A percentile compares a stretch with the other conserved stretches of the same genome.
Evolutionary conservation across 2,888 invertebrate genomes (phyloP).

Genomic region (Parelbella ahira): DNA sequence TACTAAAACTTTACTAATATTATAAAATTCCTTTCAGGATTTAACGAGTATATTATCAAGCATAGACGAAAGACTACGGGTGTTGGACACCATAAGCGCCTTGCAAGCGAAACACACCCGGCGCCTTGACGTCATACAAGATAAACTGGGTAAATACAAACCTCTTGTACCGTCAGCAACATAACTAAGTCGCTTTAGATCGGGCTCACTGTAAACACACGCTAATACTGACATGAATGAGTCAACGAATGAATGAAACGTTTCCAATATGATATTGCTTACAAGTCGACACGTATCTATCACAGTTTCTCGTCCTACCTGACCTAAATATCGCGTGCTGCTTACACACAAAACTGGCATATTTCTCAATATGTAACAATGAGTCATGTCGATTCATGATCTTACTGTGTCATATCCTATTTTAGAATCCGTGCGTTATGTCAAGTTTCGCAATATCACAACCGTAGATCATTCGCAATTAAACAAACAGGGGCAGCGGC

Average conservation of each 20-base stretch:
- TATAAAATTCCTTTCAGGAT: too few species aligned
- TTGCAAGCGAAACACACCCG: constrained; percentile 65
- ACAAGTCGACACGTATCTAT: constrained; percentile 21
- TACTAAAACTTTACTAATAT: too few species aligned
- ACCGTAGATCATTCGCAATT: constrained; percentile 53
- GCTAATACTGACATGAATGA: constrained; percentile 15
- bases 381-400: constrained; percentile 38
- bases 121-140: constrained; percentile 69
- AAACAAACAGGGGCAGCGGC: constrained; percentile 56
- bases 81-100: constrained; percentile 62
- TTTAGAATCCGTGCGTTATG: constrained; percentile 51
- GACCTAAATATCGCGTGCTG: constrained; percentile 34
- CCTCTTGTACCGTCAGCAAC: not conserved
- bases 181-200: not conserved
- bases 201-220: constrained; percentile 2
- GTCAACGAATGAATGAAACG: constrained; percentile 18
- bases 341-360: constrained; percentile 31
- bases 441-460: constrained; percentile 62
- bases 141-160: constrained; percentile 61
- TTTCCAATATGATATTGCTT: constrained; percentile 15
- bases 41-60: constrained; percentile 54
- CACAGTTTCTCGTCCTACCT: constrained; percentile 30
- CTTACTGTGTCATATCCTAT: constrained; percentile 72
- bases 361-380: constrained; percentile 35
- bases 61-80: constrained; percentile 66